Evolutionary conservation across 2,888 invertebrate genomes (phyloP), one percentile per base, ranked within the genome.

Genomic region (Psylliodes chrysocephalus): DNA sequence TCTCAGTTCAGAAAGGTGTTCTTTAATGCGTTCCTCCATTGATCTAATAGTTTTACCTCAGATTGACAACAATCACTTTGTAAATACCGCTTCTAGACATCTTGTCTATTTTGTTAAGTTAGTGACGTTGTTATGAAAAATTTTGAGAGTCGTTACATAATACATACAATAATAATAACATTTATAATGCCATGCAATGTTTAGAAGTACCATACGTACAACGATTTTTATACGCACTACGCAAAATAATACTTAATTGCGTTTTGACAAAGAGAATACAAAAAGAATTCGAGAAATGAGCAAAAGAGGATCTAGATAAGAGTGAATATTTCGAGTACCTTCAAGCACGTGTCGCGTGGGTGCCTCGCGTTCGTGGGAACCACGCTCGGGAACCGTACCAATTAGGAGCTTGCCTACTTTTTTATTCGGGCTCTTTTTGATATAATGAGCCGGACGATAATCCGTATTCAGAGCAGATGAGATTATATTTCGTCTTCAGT

Each of bases 271-370:
- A 30, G 19, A 8, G 49, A 59, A 6, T 44, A 44, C n/a, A 57
- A 61, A 59, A 47, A 60, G 49, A 66, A 64, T 60, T 55, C 54
- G 59, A 56, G 53, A 60, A 63, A 66, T 62, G 60, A 60, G 64
- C 56, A 54, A 49, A 51, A 54, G 18, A 40, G 60, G 71, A 69
- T 67, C 60, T 55, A 71, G 72, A 74, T 71, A 73, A 71, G 68
- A 70, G 46, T 25, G 25, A 25, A 25, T 25, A 25, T 7, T 14
- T 4, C 40, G 40, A 25, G 46, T 28, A 49, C 30, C 49, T 15
- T 7, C 60, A 70, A 75, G 72, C 76, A 73, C 74, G 75, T 76
- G 75, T 74, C 74, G 70, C 64, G 76, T 75, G 75, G 75, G 77
- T 74, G 77, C 66, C n/a, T 46, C 46, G 64, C 68, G 67, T 52